Percentiles rank a stretch among this genome's conserved stretches.
These are phyloP conservation scores for Lasioglossum calceatum DNA, from an alignment of 2,888 invertebrate species.

Conservation along the genomic window DNA sequence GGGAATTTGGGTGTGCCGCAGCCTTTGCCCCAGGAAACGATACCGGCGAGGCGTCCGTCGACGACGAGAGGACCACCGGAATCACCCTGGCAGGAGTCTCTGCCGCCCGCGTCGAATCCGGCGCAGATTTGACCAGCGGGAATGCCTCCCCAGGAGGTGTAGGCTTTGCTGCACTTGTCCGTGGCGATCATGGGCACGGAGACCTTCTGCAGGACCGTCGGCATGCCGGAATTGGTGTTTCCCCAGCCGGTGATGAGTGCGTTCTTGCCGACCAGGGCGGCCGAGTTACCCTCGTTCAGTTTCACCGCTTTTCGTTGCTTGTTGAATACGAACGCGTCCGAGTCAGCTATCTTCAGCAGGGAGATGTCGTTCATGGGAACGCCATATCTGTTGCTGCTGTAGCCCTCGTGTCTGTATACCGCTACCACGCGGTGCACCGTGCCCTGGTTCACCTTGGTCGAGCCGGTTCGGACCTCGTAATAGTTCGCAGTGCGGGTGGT, in stretches of 20 bases:
- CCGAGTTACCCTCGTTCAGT: conserved; percentile 81
- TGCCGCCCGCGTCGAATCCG: conserved; percentile 86
- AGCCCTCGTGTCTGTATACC: conserved; percentile 58
- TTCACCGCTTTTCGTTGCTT: conserved; percentile 83
- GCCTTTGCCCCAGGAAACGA: conserved; percentile 85
- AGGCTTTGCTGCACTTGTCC: conserved; percentile 84
- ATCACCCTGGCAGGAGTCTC: conserved; percentile 78
- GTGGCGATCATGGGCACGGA: conserved; percentile 86
- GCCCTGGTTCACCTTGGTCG: conserved; percentile 82
- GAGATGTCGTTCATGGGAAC: conserved; percentile 85
- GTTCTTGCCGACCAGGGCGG: conserved; percentile 36
- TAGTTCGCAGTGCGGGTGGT: conserved; percentile 44
- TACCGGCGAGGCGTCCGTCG: conserved; percentile 69
- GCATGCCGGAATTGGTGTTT: background rate
- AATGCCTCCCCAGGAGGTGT: conserved; percentile 72
- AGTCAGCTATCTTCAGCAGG: conserved; percentile 84
- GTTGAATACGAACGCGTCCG: conserved; percentile 83
- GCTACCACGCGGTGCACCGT: conserved; percentile 35
- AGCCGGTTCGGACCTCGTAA: conserved; percentile 50
- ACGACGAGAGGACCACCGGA: conserved; percentile 77
- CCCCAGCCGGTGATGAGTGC: conserved; percentile 76
- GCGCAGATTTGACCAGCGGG: conserved; percentile 86
- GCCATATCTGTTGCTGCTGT: background rate
- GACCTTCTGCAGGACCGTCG: conserved; percentile 84
- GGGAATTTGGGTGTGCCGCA: conserved; percentile 85